These are phyloP conservation scores for Epizoanthus stellaris DNA, from an alignment of 92 coral and sea anemone genomes.

Conservation along the genomic window DNA sequence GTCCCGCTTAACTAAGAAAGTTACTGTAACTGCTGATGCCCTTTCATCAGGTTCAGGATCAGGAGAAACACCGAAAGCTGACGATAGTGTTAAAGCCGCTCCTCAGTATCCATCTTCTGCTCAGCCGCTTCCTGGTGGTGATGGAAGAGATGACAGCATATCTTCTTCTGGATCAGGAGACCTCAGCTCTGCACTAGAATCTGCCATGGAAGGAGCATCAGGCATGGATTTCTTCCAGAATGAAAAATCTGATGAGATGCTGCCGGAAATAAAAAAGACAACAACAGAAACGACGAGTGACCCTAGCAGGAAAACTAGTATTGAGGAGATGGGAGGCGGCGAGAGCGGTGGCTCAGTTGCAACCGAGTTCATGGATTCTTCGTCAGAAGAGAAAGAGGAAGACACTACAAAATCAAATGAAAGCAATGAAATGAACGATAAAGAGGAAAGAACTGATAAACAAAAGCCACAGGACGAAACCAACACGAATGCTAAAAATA, in stretches of 20 bases:
- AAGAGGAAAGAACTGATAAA: neutral
- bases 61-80: constrained; percentile 40
- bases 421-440: neutral
- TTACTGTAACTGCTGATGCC: neutral
- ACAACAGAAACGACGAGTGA: constrained; percentile 23
- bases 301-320: neutral
- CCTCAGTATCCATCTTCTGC: constrained; percentile 43
- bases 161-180: constrained; percentile 85
- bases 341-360: constrained; percentile 19
- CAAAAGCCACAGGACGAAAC: neutral
- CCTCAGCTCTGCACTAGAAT: constrained; percentile 26
- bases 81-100: neutral
- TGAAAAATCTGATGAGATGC: constrained; percentile 65
- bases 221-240: constrained; percentile 60
- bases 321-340: constrained; percentile 23
- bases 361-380: neutral
- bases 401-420: constrained; percentile 11
- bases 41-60: constrained; percentile 74
- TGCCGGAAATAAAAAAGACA: constrained; percentile 51
- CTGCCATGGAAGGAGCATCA: constrained; percentile 47
- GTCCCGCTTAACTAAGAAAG: neutral
- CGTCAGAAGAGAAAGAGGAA: constrained; percentile 26
- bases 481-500: neutral
- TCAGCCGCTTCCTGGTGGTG: constrained; percentile 70
- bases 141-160: constrained; percentile 52